phyloP scores from a whole-genome alignment of 2,888 invertebrate species.

The Nomada flava region DNA sequence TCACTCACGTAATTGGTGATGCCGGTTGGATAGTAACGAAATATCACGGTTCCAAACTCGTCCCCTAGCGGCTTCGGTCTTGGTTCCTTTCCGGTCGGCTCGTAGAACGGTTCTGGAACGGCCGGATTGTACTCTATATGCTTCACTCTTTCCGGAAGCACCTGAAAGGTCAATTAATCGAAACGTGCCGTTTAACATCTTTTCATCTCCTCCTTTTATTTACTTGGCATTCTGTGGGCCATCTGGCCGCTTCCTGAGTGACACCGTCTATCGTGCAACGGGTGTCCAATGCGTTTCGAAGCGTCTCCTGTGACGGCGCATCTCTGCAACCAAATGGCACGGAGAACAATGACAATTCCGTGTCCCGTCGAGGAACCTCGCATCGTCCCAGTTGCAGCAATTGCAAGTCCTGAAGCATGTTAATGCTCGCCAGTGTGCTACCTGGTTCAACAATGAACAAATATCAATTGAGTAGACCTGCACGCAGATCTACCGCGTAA shows the following conservation, averaged over 20 bases:
- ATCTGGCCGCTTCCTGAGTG: slow-evolving; percentile 92
- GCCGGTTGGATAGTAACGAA: slow-evolving; percentile 93
- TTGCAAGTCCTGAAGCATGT: slow-evolving; percentile 57
- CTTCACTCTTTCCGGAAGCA: slow-evolving; percentile 91
- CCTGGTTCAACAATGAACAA: slow-evolving; percentile 38
- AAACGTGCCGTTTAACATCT: neutral
- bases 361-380: slow-evolving; percentile 42
- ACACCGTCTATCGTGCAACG: slow-evolving; percentile 75
- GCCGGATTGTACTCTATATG: slow-evolving; percentile 91
- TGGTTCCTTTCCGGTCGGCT: slow-evolving; percentile 91
- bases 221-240: slow-evolving; percentile 96
- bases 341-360: slow-evolving; percentile 56
- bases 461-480: neutral
- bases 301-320: slow-evolving; percentile 72
- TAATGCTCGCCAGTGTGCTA: slow-evolving; percentile 50
- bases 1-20: slow-evolving; percentile 94
- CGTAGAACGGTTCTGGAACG: slow-evolving; percentile 92
- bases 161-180: slow-evolving; percentile 85
- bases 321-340: slow-evolving; percentile 48
- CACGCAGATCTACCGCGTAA: neutral
- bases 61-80: slow-evolving; percentile 94
- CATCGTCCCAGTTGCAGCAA: slow-evolving; percentile 56
- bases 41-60: slow-evolving; percentile 93
- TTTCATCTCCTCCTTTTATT: slow-evolving; percentile 6
- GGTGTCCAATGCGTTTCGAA: slow-evolving; percentile 69